Evolutionary conservation across 2,113 vertebrate genomes (phyloP), one percentile per base, ranked within the genome.

Genomic region (Tachysurus vachellii): DNA sequence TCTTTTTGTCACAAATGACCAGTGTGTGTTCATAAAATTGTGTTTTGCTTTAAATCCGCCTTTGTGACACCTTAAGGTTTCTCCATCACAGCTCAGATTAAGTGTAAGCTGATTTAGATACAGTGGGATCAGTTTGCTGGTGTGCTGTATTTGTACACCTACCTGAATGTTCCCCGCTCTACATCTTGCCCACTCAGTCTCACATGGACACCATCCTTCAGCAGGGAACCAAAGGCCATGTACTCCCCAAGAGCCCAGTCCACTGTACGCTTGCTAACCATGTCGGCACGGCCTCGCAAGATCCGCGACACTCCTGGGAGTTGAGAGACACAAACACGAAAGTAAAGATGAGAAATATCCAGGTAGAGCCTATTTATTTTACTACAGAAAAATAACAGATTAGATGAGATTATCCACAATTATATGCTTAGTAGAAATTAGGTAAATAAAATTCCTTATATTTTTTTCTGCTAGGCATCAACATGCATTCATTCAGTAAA

Each of bases 221-320:
- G 95, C n/a, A 98, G 95, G 14, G 97, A 98, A 71, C 96, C 96
- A 0, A 98, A 97, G 0, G 97, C 96, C 97, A 97, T 96, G 92
- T 97, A 98, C 89, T 98, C 97, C 0, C 96, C 97, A 66, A 99
- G 93, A 7, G 97, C 97, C 97, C 97, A 99, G 93, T 98, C 97
- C 86, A 98, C 95, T 0, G 94, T 95, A 8, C 96, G 93, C 81
- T 95, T 97, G 88, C 95, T 96, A 83, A 97, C 95, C 93, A 97
- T 91, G 90, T 96, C 95, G 1, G 94, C 95, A 0, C 96, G 93
- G 0, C 96, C 95, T n/a, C 96, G 96, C 87, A 99, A 93, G 86
- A 98, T 97, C 8, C 96, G 96, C 79, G 95, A 96, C 88, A 98
- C 90, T 81, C 97, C 97, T 98, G 93, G 50, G 80, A 88, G 77